These are phyloP conservation scores for Gastrophryne carolinensis DNA, from an alignment of 2,797 vertebrate genomes.

Conservation along the genomic window DNA sequence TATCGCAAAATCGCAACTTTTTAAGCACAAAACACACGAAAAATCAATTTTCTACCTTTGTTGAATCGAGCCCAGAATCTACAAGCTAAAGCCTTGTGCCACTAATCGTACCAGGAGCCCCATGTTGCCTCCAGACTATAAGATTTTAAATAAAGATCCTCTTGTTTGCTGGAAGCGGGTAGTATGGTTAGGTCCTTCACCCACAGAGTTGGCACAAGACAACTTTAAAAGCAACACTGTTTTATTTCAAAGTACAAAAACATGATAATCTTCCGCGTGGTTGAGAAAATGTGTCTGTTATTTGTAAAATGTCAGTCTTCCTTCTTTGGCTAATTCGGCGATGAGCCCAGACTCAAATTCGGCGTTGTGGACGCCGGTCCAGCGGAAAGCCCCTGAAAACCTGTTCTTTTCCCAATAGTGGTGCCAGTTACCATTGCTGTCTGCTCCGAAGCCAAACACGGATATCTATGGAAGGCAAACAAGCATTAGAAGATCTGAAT, in stretches of 20 bases:
- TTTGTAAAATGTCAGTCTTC: constrained; percentile 40
- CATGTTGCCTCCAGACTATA: no score
- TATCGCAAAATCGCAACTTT: no score
- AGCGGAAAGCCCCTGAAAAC: constrained; percentile 72
- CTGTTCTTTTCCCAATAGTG: constrained; percentile 80
- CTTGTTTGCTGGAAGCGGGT: no score
- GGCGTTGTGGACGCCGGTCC: constrained; percentile 73
- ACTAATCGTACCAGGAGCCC: no score
- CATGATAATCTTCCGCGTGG: not conserved
- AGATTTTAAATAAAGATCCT: no score
- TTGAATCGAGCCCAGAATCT: no score
- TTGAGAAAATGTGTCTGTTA: not conserved
- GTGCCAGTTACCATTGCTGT: constrained; percentile 78
- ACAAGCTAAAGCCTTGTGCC: no score
- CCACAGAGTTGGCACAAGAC: no score
- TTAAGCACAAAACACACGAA: no score
- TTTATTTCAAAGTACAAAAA: constrained; percentile 46
- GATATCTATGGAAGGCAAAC: constrained; percentile 73
- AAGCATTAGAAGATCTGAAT: not conserved
- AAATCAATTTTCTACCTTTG: no score
- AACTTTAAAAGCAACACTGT: no score
- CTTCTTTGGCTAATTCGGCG: constrained; percentile 7
- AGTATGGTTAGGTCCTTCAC: no score
- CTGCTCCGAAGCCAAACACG: constrained; percentile 77
- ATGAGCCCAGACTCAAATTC: constrained; percentile 58